Evolutionary conservation across 2,888 invertebrate species (phyloP), one percentile per base, ranked within the genome.

Genomic region (Nomada lathburiana): DNA sequence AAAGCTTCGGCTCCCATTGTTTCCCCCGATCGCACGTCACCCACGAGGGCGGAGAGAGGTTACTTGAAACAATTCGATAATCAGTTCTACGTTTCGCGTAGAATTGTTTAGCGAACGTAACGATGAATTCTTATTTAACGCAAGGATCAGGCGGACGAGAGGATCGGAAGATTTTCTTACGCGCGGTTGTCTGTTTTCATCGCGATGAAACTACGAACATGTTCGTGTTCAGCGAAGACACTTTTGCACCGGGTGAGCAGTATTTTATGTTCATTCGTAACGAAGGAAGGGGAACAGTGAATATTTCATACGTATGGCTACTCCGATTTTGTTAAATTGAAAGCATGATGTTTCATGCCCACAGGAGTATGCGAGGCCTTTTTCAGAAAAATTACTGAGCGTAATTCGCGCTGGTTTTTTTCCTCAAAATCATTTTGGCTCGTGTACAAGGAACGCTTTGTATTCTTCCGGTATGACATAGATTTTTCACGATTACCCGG

Each of bases 321-420:
- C 76, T 59, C 65, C 78, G 71, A 80, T 76, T 75, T 75, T 59
- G 70, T 71, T 75, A 60, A 67, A 82, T 81, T 76, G 75, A 71
- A 82, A 81, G 75, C 82, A 47, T 62, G 70, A 65, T 65, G 59
- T 53, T 80, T 80, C 57, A 67, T 67, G 57, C 59, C 52, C 75
- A 20, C 65, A 18, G 67, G 44, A n/a, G 52, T 80, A 71, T 81
- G 68, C 76, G 64, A 72, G 64, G 36, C 53, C 76, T 72, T 80
- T 72, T 81, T 74, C 76, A 82, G 76, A 82, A 76, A 82, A 82
- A 76, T 72, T 82, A 80, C 71, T 67, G 81, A 80, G 82, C 82
- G 82, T 82, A 82, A 82, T 82, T 82, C 69, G 82, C 76, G 53
- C 57, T 55, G 60, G 63, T 52, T 80, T 80, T 80, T 81, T 76